These are phyloP conservation scores for Capromys pilorides DNA, from an alignment of 2,797 vertebrate species.

Conservation along the genomic window DNA sequence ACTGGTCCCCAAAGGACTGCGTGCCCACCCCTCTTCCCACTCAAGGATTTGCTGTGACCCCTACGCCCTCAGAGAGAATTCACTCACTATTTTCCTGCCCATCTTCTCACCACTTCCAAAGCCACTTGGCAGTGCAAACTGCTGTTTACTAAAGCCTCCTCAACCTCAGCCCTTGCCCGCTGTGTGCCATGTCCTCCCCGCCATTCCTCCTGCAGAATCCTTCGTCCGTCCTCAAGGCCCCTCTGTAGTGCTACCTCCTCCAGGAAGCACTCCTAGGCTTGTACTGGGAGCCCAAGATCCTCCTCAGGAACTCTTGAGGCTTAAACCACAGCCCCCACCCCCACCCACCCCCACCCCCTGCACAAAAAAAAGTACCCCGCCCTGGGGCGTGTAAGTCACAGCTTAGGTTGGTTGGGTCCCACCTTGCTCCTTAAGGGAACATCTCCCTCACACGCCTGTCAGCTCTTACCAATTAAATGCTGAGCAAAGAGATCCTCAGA, in stretches of 20 bases:
- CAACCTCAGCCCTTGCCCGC: background rate
- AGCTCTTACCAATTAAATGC: background rate
- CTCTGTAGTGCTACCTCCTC: background rate
- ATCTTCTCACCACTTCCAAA: background rate
- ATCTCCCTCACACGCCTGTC: background rate
- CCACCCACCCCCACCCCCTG: too few species aligned
- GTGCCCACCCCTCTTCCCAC: background rate
- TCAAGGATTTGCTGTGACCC: background rate
- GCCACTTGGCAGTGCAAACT: background rate
- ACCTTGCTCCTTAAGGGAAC: background rate
- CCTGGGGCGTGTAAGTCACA: background rate
- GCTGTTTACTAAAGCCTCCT: background rate
- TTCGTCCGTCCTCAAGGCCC: background rate
- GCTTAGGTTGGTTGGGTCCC: background rate
- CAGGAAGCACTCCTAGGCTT: slow-evolving; percentile 6
- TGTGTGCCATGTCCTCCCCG: background rate
- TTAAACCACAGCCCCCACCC: background rate
- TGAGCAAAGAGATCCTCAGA: background rate
- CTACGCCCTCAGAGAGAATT: background rate
- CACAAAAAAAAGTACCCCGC: background rate
- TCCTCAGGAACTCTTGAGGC: background rate
- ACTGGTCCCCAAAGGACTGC: background rate
- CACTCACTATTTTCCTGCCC: background rate
- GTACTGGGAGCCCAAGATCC: background rate
- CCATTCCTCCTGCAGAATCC: background rate